Evolutionary conservation across 2,113 vertebrate genomes (phyloP), one percentile per base, ranked within the genome.

Genomic region (Phalacrocorax brasilianus): DNA sequence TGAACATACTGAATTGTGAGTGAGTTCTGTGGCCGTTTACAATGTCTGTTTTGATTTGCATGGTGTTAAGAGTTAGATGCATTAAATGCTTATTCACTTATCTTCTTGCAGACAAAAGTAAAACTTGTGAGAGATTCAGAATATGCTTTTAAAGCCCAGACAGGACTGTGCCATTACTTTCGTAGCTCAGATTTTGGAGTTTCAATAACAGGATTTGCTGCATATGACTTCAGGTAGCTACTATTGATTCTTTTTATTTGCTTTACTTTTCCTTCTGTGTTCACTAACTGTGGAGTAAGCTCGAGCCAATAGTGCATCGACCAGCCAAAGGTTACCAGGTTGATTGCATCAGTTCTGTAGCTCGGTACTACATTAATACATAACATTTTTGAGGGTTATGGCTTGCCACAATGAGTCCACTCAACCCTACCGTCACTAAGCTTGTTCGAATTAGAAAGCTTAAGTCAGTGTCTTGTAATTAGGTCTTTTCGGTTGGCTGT

Each of bases 161-260:
- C 97, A 8, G 98, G 98, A 74, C 75, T 98, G 9, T 99, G 99
- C 94, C 98, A 97, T 93, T 98, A 99, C 77, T 99, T 99, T 96
- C 88, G 97, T 56, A 66, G 0, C 49, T 98, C 98, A 38, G 97
- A 98, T 35, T 95, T 93, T 47, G 99, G 98, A 42, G 97, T 99
- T 85, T 95, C 98, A 16, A 89, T 99, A 89, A 98, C 93, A 93
- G 98, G 97, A 95, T 99, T 98, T 94, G 94, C 97, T 81, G 97
- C 98, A 1, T 98, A 98, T 90, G 97, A 98, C 91, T 99, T 99
- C 98, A 98, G 99, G 99, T 99, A 98, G 98, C 70, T 78, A 5
- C 73, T 85, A 61, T 49, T 73, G 53, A 59, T 70, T 97, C 18
- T 70, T 70, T 93, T 63, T 76, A 24, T 85, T 94, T 85, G 45